Evolutionary conservation across 2,797 vertebrate species (phyloP).

Genomic region (Nasua narica): DNA sequence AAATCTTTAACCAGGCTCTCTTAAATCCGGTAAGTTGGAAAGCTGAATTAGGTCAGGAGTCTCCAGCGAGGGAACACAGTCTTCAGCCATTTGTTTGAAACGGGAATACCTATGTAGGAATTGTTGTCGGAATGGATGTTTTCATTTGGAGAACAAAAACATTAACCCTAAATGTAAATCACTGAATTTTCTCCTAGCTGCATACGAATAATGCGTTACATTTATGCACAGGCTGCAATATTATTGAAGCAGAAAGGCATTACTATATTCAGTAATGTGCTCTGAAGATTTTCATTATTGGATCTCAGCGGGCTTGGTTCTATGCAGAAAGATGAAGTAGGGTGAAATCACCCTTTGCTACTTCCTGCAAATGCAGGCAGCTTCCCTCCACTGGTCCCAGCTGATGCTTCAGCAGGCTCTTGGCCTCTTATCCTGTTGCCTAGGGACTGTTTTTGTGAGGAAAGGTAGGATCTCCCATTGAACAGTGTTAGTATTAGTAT

Average conservation of each 20-base stretch:
- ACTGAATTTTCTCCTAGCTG: constrained; percentile 46
- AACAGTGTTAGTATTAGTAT: background rate
- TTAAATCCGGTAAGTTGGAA: constrained; percentile 50
- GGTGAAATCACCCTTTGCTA: background rate
- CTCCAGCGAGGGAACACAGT: constrained; percentile 48
- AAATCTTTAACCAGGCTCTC: constrained; percentile 67
- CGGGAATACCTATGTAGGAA: constrained; percentile 2
- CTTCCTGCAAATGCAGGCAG: background rate
- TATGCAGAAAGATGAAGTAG: constrained; percentile 57
- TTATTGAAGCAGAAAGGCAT: constrained; percentile 66
- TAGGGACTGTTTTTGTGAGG: background rate
- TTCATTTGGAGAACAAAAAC: constrained; percentile 57
- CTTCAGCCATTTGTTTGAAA: constrained; percentile 53
- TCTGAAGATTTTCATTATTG: constrained; percentile 71
- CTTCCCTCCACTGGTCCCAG: background rate
- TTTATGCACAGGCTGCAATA: background rate
- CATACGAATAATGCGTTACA: constrained; percentile 28
- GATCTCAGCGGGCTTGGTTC: constrained; percentile 60
- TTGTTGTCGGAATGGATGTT: background rate
- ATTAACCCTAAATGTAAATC: constrained; percentile 55
- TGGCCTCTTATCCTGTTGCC: background rate
- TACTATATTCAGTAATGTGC: constrained; percentile 53
- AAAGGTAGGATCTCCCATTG: background rate
- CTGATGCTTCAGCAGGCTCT: background rate
- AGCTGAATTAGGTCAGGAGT: constrained; percentile 58